Base-by-base conservation (phyloP, 2,113 vertebrate genomes). In the Varanus salvator region DNA sequence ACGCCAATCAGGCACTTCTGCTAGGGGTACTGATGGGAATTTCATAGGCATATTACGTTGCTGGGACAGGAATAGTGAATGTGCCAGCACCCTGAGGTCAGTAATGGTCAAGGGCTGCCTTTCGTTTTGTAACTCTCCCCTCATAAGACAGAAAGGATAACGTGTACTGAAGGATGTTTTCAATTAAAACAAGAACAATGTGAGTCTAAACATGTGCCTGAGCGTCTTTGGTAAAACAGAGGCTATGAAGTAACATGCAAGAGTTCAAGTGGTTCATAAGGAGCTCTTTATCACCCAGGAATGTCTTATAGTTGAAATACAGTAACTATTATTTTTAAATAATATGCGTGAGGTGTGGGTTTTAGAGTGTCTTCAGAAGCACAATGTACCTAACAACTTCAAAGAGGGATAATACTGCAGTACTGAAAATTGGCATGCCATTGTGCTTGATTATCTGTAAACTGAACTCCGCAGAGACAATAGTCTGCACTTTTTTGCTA, bases 111-210 rank as follows among this genome's bases (percentile, higher is more conserved):
- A 84, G 29, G 8, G 1, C 68, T 77, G 48, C 14, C 31, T 77
- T 89, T 69, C 54, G 57, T 77, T 66, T 38, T 29, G 74, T 69
- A 84, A 77, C 48, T 85, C 85, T 89, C 72, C 82, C 82, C 60
- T 69, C 15, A 17, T 11, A 54, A 78, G 81, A 34, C 19, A n/a
- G 34, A 88, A 90, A n/a, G 72, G 81, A 23, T 78, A 87, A 69
- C 71, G 88, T 77, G 21, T 31, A 68, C 71, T 52, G 54, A 72
- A 85, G 8, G 54, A 85, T 89, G 82, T 89, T 89, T 89, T 89
- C 74, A 89, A 85, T 78, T 89, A 81, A 71, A 90, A 87, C 80
- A 84, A 91, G 80, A 87, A 87, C 50, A 78, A 34, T 76, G 21
- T 54, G 81, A 78, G 80, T 71, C 64, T 71, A 91, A 87, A 91